Evolutionary conservation across 2,113 vertebrate genomes (phyloP).

Genomic region (Alaudala cheleensis): DNA sequence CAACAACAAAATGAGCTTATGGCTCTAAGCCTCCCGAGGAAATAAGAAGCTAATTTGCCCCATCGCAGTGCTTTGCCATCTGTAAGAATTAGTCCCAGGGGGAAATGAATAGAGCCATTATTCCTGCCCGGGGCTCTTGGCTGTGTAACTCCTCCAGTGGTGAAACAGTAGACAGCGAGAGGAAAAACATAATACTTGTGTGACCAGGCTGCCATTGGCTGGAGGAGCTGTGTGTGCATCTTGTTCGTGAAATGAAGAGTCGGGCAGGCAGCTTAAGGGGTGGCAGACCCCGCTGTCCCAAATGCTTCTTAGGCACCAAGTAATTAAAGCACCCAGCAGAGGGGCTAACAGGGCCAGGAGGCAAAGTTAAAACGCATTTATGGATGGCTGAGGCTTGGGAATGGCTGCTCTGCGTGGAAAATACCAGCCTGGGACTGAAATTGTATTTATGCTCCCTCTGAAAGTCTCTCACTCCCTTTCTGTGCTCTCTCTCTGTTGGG

Average conservation of each 20-base stretch:
- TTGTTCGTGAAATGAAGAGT: slow-evolving; percentile 58
- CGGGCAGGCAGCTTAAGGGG: slow-evolving; percentile 60
- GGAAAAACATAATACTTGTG: slow-evolving; percentile 79
- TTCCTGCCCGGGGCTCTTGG: slow-evolving; percentile 56
- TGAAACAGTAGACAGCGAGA: slow-evolving; percentile 72
- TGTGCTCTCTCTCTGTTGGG: neutral
- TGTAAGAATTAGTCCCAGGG: slow-evolving; percentile 71
- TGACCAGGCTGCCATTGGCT: slow-evolving; percentile 70
- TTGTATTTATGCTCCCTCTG: neutral
- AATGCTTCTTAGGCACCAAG: slow-evolving; percentile 38
- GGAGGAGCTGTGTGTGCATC: slow-evolving; percentile 24
- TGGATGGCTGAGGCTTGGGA: neutral
- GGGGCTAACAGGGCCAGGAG: neutral
- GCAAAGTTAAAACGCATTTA: neutral
- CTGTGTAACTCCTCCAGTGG: slow-evolving; percentile 61
- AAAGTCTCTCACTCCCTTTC: neutral
- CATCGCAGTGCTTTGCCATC: slow-evolving; percentile 58
- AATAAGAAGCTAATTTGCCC: slow-evolving; percentile 74
- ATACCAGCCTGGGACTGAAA: neutral
- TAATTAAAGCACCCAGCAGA: slow-evolving; percentile 55
- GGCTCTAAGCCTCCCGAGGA: slow-evolving; percentile 57
- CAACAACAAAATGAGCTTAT: slow-evolving; percentile 69
- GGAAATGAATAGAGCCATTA: slow-evolving; percentile 74
- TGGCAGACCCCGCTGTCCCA: slow-evolving; percentile 38
- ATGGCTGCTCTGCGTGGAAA: neutral